Evolutionary conservation across 1,140 invertebrate genomes (phyloP), one percentile per base, ranked within the genome.

Genomic region (Araneus ventricosus): DNA sequence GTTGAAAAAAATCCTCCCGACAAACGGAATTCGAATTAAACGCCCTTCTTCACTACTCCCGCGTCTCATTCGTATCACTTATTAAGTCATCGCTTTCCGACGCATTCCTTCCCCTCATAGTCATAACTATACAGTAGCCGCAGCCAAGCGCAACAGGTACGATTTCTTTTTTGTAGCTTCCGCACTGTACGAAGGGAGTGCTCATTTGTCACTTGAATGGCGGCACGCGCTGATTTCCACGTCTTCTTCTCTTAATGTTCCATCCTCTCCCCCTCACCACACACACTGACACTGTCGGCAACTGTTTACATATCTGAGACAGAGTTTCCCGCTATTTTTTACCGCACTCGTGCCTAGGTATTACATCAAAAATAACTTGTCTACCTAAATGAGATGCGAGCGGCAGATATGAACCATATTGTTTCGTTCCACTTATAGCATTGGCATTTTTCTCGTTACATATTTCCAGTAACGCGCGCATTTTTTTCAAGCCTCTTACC

Each of bases 401-500:
- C 89, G 89, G 89, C 79, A 91, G 80, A 92, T 92, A 92, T 70
- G 84, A 85, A 86, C 90, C 90, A 86, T 86, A 92, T 92, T 92
- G 90, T 92, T 92, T 86, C 80, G 37, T 63, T 70, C 80, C 79
- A 75, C 80, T 75, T 92, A 70, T 70, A 92, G 89, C 45, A 45
- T 30, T n/a, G 82, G 82, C 82, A 84, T 84, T 84, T 84, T 57
- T 84, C 82, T 84, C 41, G 45, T 84, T 84, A 84, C 82, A 84
- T 84, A 52, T 57, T 52, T 45, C 39, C 41, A 41, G 37, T 57
- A 45, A 52, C 41, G 39, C 24, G 8, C 37, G 8, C n/a, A 30
- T 84, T 52, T 27, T 14, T 27, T 8, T 24, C 52, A 27, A 75
- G 24, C 20, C 67, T 24, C 70, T 41, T 37, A 70, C 67, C 45